Evolutionary conservation across 2,888 invertebrate species (phyloP), one percentile per base, ranked within the genome.

Genomic region (Tromatobia lineatoria): DNA sequence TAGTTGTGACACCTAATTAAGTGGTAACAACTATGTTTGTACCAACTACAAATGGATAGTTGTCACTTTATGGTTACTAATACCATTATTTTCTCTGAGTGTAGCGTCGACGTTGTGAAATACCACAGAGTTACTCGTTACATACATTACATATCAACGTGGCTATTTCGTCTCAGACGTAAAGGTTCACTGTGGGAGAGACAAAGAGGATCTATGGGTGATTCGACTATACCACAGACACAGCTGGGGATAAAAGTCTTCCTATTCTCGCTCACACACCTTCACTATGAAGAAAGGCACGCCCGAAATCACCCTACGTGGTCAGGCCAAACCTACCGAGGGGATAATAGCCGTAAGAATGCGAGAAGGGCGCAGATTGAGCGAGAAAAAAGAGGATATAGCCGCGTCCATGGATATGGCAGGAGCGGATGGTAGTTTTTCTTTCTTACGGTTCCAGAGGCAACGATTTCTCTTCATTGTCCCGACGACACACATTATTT

Each of bases 391-490:
- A 54, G 73, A 78, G 45, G 29, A 69, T 42, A 78, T 45, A 52
- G 71, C 71, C 79, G 20, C 23, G 66, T 20, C 67, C 59, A 50
- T 71, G 76, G 71, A 82, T 84, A 80, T 84, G 80, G 85, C 70
- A 80, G 80, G 75, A 76, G 67, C 71, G 61, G 80, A 80, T 67
- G 80, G 79, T 80, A 77, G 79, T 88, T 87, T 82, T 87, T 87
- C 87, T 88, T 85, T 88, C 85, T 88, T 89, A 83, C 80, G 64
- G 80, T 71, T 59, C 67, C 61, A 82, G 85, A 87, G 86, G 80
- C 85, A 78, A 71, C 89, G 87, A 90, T 90, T 90, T 90, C 86
- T 90, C 90, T 90, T 90, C 89, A 90, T 90, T 90, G 86, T 88
- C 85, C 76, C 25, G 66, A 82, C 81, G 85, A 87, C 88, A 87